phyloP scores from a whole-genome alignment of 1,140 invertebrate species.

The Lanistes nyassanus region DNA sequence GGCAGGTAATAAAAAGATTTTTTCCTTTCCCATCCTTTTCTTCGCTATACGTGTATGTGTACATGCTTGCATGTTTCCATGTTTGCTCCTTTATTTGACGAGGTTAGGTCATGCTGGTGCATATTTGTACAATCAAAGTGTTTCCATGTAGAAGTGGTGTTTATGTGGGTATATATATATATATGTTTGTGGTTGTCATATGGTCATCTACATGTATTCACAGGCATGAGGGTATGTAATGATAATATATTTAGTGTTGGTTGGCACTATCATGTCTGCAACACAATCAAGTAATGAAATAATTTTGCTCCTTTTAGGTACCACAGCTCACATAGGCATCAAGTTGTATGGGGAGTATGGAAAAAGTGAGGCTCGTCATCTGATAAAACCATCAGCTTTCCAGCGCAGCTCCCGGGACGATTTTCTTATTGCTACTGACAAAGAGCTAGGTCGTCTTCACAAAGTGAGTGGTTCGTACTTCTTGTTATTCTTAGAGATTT shows the following conservation, averaged over 20 bases:
- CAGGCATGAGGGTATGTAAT: too few relatives aligned
- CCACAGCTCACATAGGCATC: constrained; percentile 58
- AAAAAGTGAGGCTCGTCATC: constrained; percentile 50
- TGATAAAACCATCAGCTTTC: constrained; percentile 53
- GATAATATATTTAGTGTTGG: too few relatives aligned
- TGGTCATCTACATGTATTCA: too few relatives aligned
- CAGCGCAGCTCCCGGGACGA: constrained; percentile 54
- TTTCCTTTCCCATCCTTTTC: not conserved
- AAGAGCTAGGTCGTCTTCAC: constrained; percentile 50
- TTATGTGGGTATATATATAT: too few relatives aligned
- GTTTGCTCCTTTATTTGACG: not conserved
- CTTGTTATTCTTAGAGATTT: too few relatives aligned
- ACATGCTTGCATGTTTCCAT: not conserved
- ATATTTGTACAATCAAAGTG: too few relatives aligned
- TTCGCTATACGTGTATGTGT: not conserved
- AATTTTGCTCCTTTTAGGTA: constrained; percentile 40
- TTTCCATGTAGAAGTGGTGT: too few relatives aligned
- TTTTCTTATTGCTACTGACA: constrained; percentile 55
- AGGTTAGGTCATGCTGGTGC: too few relatives aligned
- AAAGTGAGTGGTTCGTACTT: constrained; percentile 32
- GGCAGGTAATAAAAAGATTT: constrained; percentile 42
- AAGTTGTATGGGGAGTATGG: constrained; percentile 54
- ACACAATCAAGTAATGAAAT: too few relatives aligned
- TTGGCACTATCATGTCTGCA: not conserved
- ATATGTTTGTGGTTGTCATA: too few relatives aligned